A percentile compares a stretch with the other conserved stretches of the same genome.
Conservation (phyloP, 92 coral and sea anemone species). For the Blastomussa wellsi region DNA sequence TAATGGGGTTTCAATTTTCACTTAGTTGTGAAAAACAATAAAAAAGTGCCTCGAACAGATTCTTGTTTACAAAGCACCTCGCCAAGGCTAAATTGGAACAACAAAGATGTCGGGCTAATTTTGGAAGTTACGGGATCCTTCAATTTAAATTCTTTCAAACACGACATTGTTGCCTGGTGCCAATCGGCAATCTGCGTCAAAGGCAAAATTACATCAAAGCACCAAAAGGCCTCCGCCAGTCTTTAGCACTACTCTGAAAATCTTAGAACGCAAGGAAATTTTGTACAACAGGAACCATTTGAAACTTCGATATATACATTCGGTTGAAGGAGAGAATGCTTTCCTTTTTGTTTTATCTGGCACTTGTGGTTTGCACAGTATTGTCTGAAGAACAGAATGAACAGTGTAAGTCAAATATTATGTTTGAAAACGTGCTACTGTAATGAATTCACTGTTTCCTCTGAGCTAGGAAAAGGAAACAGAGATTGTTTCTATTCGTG, state of each 20-base stretch:
- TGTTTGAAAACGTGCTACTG: conserved; percentile 9
- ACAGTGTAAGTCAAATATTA: conserved; percentile 22
- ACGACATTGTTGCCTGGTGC: conserved; percentile 13
- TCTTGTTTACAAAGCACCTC: conserved; percentile 2
- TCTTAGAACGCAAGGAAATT: background rate
- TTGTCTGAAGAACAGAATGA: background rate
- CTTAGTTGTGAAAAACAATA: background rate
- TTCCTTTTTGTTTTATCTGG: background rate
- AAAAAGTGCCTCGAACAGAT: conserved; percentile 7
- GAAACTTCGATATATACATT: background rate
- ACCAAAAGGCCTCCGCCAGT: background rate
- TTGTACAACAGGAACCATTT: background rate
- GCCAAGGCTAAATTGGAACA: background rate
- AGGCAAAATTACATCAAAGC: background rate
- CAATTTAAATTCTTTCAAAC: conserved; percentile 24
- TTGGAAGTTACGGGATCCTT: background rate
- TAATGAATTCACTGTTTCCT: no score
- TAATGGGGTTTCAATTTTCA: conserved; percentile 22
- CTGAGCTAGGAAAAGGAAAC: background rate
- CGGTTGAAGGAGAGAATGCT: background rate
- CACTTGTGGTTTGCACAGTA: background rate
- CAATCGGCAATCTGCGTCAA: conserved; percentile 16
- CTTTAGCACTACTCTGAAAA: background rate
- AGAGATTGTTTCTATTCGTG: background rate
- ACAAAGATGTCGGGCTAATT: conserved; percentile 20